A percentile compares a stretch with the other conserved stretches of the same genome.
These are phyloP conservation scores for Ochropleura plecta DNA, from an alignment of 2,888 invertebrate genomes.

Conservation along the genomic window DNA sequence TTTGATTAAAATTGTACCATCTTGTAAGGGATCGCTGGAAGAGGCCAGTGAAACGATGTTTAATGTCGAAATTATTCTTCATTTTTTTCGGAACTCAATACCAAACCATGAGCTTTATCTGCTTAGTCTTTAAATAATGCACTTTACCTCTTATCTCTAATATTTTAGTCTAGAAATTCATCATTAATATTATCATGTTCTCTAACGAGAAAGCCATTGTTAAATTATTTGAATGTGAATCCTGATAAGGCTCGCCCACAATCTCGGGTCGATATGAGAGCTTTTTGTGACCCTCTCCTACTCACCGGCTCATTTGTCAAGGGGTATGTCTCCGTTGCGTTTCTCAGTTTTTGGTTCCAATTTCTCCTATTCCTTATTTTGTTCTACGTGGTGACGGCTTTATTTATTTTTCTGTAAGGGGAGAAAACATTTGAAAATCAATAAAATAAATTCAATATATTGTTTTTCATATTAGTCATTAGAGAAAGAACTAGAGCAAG, in stretches of 20 bases:
- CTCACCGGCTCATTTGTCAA: conserved; percentile 55
- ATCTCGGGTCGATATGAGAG: conserved; percentile 41
- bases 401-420: conserved; percentile 12
- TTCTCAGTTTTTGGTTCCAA: conserved; percentile 43
- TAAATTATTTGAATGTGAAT: conserved; percentile 47
- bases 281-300: conserved; percentile 45
- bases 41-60: conserved; percentile 20
- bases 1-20: conserved; percentile 60
- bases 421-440: background rate
- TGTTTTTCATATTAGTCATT: background rate
- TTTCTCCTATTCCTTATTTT: conserved; percentile 23
- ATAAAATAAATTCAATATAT: background rate
- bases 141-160: background rate
- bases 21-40: conserved; percentile 51
- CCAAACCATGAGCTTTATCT: background rate
- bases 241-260: conserved; percentile 30
- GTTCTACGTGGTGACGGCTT: conserved; percentile 5
- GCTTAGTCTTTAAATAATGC: background rate
- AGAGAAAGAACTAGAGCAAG: background rate
- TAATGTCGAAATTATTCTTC: conserved; percentile 22
- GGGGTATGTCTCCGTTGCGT: conserved; percentile 30
- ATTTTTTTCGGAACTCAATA: background rate
- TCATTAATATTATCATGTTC: conserved; percentile 16
- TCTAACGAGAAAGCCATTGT: conserved; percentile 36
- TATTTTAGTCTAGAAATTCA: conserved; percentile 16